Conservation (phyloP, 2,888 invertebrate genomes). For the Lepidonotus clava region DNA sequence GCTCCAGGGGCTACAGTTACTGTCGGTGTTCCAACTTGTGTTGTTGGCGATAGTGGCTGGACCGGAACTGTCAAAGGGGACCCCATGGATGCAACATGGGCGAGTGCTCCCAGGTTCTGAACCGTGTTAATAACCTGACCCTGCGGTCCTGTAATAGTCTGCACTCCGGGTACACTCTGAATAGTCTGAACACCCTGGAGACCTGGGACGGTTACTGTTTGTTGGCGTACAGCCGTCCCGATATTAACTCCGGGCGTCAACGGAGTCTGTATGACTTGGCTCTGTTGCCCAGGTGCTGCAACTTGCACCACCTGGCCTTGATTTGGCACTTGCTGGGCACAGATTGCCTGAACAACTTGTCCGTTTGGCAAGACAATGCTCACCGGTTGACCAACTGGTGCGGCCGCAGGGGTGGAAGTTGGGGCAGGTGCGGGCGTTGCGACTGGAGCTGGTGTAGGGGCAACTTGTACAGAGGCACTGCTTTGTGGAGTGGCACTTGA, state of each 20-base stretch:
- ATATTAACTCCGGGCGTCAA: not conserved
- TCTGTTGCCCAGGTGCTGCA: too few relatives aligned
- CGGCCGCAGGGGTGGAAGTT: not conserved
- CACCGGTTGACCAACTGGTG: slow-evolving; percentile 29
- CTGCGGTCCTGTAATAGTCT: slow-evolving; percentile 37
- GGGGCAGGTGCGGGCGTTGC: slow-evolving; percentile 21
- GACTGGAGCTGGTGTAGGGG: not conserved
- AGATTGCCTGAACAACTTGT: slow-evolving; percentile 63
- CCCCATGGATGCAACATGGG: slow-evolving; percentile 35
- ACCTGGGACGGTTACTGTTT: not conserved
- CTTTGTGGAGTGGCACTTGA: slow-evolving; percentile 13
- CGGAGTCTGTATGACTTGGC: not conserved
- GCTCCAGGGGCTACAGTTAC: not conserved
- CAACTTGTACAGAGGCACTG: not conserved
- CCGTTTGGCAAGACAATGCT: slow-evolving; percentile 64
- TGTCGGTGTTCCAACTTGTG: not conserved
- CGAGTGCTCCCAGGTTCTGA: slow-evolving; percentile 43
- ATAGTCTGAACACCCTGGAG: slow-evolving; percentile 48
- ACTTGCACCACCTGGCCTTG: slow-evolving; percentile 61
- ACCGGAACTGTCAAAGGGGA: slow-evolving; percentile 19
- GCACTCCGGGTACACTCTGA: slow-evolving; percentile 35
- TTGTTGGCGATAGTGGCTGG: not conserved
- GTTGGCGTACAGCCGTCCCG: not conserved
- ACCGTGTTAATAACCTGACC: slow-evolving; percentile 54
- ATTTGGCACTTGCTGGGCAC: not conserved